Evolutionary conservation across 2,113 vertebrate species (phyloP), one percentile per base, ranked within the genome.

Genomic region (Cnemophilus loriae): DNA sequence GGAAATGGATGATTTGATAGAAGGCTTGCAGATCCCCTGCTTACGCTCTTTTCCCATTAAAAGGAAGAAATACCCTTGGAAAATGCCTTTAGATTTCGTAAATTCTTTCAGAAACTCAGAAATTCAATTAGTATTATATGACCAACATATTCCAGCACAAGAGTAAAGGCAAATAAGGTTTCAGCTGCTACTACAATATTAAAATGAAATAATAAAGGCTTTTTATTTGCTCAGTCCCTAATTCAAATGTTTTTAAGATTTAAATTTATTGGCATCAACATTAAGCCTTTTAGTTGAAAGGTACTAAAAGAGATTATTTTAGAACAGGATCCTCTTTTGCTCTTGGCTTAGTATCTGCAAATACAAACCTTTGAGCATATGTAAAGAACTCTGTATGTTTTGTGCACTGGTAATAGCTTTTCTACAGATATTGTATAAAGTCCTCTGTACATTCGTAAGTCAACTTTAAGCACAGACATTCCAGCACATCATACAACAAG

Each of bases 131-230:
- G 26, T 28, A 14, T 71, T 65, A 37, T n/a, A 26, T 8, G 3
- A 56, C 8, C 20, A 73, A 56, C 19, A 61, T 2, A 9, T 78
- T 47, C 47, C 56, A 88, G 32, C 10, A 59, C 13, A 71, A 4
- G 6, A 56, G 9, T 68, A 15, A 75, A 75, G 20, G 9, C 6
- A 64, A 64, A 52, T 0, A 0, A 4, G 2, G 17, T n/a, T 57
- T 59, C 11, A 44, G 13, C 24, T 69, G 24, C 26, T 77, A 49
- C 10, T 28, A 6, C 5, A 67, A 33, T 41, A 67, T 20, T 70
- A 71, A 77, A 76, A 46, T 56, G 37, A 86, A 80, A 42, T 33
- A 88, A 85, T 41, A 46, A 59, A 63, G 6, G 1, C 1, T 55
- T 90, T 79, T 55, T 73, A 57, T 86, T 92, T 94, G 8, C 32